phyloP scores from a whole-genome alignment of 2,113 vertebrate species.

The Numenius arquata region DNA sequence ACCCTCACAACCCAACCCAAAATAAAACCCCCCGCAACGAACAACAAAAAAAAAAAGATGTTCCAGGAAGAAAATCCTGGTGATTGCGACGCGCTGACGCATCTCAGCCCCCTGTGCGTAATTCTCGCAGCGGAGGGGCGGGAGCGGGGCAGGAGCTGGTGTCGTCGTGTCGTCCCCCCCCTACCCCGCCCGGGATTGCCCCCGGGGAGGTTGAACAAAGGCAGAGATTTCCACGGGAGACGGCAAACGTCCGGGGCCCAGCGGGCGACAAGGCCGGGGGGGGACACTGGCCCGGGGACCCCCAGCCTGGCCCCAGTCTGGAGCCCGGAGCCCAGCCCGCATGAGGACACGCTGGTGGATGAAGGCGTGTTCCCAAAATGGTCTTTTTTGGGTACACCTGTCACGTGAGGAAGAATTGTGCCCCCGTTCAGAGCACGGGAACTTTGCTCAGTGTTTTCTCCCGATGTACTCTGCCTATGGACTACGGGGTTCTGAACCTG shows the following conservation, averaged over 20 bases:
- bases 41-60: neutral
- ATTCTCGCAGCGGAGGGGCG: neutral
- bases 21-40: neutral
- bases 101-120: neutral
- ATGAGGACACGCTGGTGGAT: neutral
- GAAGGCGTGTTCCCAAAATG: accelerated
- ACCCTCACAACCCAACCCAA: neutral
- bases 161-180: neutral
- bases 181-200: neutral
- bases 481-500: neutral
- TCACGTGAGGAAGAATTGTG: accelerated
- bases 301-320: neutral
- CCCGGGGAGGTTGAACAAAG: neutral
- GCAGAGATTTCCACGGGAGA: neutral
- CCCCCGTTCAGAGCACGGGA: neutral
- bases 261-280: neutral
- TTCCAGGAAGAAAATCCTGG: neutral
- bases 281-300: no score
- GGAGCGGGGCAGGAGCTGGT: neutral
- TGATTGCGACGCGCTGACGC: neutral
- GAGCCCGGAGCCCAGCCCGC: neutral
- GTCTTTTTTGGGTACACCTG: neutral
- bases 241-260: no score
- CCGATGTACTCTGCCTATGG: neutral
- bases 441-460: neutral